Percentiles rank a stretch among this genome's conserved stretches.
phyloP scores from a whole-genome alignment of 53 echinoderm and acorn worm genomes.

The Apostichopus leukothele region DNA sequence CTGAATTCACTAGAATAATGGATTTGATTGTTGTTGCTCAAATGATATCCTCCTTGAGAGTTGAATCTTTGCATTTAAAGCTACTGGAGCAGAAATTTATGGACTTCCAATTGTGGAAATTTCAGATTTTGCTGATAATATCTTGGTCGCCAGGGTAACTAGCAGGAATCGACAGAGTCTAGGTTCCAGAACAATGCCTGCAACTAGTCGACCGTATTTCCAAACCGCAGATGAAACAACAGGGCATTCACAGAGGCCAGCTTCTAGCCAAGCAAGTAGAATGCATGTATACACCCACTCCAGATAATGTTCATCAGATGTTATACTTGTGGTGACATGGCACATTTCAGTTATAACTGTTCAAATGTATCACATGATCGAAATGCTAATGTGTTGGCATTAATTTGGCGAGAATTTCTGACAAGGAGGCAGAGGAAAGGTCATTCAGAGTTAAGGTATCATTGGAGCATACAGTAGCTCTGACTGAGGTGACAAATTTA shows the following conservation, averaged over 20 bases:
- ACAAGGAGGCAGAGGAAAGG: too few relatives aligned
- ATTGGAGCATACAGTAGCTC: too few relatives aligned
- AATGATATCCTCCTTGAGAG: constrained; percentile 4
- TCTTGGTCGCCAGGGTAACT: neutral
- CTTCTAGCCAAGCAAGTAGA: too few relatives aligned
- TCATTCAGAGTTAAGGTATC: too few relatives aligned
- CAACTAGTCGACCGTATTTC: neutral
- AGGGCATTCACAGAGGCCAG: neutral
- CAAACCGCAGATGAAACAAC: neutral
- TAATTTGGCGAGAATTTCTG: too few relatives aligned
- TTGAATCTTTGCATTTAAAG: neutral
- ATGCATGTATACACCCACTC: too few relatives aligned
- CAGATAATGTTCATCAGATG: neutral
- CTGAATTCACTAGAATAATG: constrained; percentile 15
- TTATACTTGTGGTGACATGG: neutral
- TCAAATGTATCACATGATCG: too few relatives aligned
- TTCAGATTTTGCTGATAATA: neutral
- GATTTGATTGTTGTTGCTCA: constrained; percentile 28
- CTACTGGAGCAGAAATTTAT: constrained; percentile 20
- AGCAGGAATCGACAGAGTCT: constrained; percentile 1
- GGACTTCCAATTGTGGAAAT: neutral
- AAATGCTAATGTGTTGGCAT: too few relatives aligned
- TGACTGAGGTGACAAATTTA: too few relatives aligned
- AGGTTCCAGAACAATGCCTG: neutral
- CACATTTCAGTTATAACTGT: constrained; percentile 10